Evolutionary conservation across 2,797 vertebrate species (phyloP).

Genomic region (Tachyglossus aculeatus): DNA sequence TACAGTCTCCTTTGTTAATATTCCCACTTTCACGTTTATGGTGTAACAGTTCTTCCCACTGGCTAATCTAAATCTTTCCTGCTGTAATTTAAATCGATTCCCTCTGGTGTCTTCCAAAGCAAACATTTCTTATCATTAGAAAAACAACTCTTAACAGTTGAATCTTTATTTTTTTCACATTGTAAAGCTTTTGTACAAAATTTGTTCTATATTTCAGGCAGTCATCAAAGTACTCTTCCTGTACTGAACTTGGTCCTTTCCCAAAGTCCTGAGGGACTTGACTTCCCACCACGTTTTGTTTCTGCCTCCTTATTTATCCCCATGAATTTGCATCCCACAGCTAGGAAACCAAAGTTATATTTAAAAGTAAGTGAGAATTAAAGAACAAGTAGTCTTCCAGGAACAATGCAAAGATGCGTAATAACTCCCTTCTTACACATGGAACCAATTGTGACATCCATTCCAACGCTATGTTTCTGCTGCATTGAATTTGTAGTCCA

Average conservation of each 20-base stretch:
- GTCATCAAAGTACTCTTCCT: no score
- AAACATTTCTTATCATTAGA: constrained; percentile 1
- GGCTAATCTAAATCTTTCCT: neutral
- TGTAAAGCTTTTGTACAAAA: neutral
- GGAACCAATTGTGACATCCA: neutral
- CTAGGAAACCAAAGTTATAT: constrained; percentile 37
- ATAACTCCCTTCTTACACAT: neutral
- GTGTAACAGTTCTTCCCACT: constrained; percentile 1
- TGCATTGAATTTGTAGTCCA: neutral
- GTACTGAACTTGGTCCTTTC: no score
- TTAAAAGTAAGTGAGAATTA: constrained; percentile 18
- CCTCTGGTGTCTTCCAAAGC: neutral
- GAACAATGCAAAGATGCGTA: neutral
- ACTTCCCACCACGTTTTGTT: constrained; percentile 36
- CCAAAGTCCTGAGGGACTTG: constrained; percentile 1
- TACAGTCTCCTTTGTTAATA: no score
- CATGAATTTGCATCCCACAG: constrained; percentile 31
- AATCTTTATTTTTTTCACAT: neutral
- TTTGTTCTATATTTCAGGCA: no score
- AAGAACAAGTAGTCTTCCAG: neutral
- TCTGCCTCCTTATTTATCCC: constrained; percentile 24
- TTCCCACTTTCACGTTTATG: no score
- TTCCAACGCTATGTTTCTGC: rapidly evolving
- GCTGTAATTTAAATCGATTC: neutral
- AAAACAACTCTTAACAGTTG: constrained; percentile 3